Conservation (phyloP, 2,113 vertebrate genomes). For the Amphiprion percula region DNA sequence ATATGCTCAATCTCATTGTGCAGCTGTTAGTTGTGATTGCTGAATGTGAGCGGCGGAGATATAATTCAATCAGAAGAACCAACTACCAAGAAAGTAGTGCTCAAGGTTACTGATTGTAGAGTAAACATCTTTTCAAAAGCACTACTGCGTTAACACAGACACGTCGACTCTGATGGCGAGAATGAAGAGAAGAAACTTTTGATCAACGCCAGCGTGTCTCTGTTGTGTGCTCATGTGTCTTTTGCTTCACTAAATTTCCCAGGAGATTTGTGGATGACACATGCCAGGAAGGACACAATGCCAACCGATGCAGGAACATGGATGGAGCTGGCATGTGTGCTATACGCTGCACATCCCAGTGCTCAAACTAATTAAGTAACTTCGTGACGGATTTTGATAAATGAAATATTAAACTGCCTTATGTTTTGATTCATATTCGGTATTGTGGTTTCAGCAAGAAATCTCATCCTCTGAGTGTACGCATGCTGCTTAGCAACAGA, state of each 20-base stretch:
- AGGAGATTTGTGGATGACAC: conserved; percentile 11
- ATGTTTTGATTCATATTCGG: background rate
- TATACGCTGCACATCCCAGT: conserved; percentile 16
- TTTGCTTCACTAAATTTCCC: conserved; percentile 46
- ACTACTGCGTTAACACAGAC: background rate
- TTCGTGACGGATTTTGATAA: conserved; percentile 8
- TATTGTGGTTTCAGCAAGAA: background rate
- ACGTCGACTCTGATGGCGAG: background rate
- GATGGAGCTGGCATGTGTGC: conserved; percentile 18
- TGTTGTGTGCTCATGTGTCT: conserved; percentile 5
- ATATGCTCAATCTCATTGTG: conserved; percentile 57
- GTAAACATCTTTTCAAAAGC: conserved; percentile 1
- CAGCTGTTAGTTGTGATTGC: conserved; percentile 56
- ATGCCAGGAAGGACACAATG: conserved; percentile 15
- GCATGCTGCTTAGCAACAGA: conserved; percentile 23
- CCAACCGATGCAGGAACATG: conserved; percentile 24
- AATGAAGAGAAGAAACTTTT: background rate
- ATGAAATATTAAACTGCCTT: conserved; percentile 12
- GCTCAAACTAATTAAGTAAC: conserved; percentile 47
- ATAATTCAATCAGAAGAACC: conserved; percentile 55
- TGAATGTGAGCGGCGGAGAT: conserved; percentile 30
- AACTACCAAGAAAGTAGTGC: conserved; percentile 34
- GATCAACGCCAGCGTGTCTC: conserved; percentile 18
- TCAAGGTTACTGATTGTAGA: conserved; percentile 51
- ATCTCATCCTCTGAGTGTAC: background rate